Conservation (phyloP, 1,140 invertebrate species). For the Tetranychus cinnabarinus region DNA sequence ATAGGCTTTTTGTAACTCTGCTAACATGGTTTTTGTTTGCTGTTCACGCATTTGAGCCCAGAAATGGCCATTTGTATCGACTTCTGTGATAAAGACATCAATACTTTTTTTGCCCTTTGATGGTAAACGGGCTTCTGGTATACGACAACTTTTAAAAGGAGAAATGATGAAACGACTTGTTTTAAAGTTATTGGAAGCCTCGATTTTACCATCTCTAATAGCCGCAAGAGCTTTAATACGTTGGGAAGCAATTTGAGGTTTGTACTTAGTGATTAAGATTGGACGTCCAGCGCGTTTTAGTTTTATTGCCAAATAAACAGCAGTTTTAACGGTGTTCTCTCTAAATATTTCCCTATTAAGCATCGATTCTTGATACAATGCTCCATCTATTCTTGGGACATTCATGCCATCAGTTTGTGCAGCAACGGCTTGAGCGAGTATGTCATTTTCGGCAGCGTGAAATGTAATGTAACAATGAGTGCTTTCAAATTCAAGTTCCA, state of each 20-base stretch:
- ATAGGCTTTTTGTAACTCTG: background rate
- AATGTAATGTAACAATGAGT: conserved; percentile 17
- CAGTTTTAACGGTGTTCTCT: conserved; percentile 2
- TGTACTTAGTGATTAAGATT: background rate
- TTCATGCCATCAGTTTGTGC: background rate
- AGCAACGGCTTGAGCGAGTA: background rate
- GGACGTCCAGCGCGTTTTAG: background rate
- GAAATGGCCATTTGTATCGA: conserved; percentile 21
- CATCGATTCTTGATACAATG: background rate
- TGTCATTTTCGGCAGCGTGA: background rate
- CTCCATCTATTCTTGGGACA: background rate
- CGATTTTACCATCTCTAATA: background rate
- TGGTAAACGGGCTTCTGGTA: background rate
- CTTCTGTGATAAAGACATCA: conserved; percentile 11
- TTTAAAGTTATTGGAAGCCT: background rate
- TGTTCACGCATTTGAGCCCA: conserved; percentile 18
- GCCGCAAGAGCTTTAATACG: background rate
- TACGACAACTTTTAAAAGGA: background rate
- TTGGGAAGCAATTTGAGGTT: background rate
- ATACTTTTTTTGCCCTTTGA: background rate
- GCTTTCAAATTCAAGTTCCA: conserved; percentile 21
- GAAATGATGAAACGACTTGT: background rate
- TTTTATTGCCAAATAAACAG: conserved; percentile 6
- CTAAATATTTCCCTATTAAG: background rate
- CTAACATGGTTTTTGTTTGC: background rate